Base-by-base conservation (phyloP, 2,888 invertebrate genomes). In the Polia nebulosa region DNA sequence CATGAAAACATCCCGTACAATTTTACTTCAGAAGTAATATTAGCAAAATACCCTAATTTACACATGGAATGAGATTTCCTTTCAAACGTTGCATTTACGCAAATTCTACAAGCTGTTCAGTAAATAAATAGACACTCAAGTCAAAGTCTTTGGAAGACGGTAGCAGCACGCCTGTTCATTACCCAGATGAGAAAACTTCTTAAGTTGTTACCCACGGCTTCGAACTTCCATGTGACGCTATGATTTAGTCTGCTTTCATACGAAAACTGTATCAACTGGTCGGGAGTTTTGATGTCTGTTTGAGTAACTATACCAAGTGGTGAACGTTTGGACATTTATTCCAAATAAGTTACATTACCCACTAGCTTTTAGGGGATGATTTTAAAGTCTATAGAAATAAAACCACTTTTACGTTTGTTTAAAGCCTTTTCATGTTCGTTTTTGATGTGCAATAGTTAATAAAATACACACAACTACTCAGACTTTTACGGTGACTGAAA, bases 141-240 rank as follows among this genome's bases (percentile, higher is more conserved):
- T 49, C 39, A 25, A 47, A 56, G 44, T 44, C 29, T 15, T 27
- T 29, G 27, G 39, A 60, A 62, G 36, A 57, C 58, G n/a, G 32
- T 58, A 44, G 39, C 52, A 49, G 68, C 75, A 60, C 57, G 52
- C 41, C 53, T 64, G 75, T 70, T 70, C 82, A 82, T 79, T 74
- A 79, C 61, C 17, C 41, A 63, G 67, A 84, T 78, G 80, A 79
- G 73, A 72, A 83, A 79, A 84, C 65, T 77, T 82, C 25, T 5
- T 25, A 57, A 67, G 66, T 69, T 45, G 57, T 75, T 61, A 53
- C 64, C 39, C 60, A 29, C 58, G 58, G 68, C 65, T 61, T 44
- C 22, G 51, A 53, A 65, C 45, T 62, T 72, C 59, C 73, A 58
- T 27, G n/a, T 55, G 66, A 65, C 63, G 63, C 55, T 52, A 80